These are phyloP conservation scores for Melipona quadrifasciata DNA, from an alignment of 1,140 invertebrate genomes.

Conservation along the genomic window DNA sequence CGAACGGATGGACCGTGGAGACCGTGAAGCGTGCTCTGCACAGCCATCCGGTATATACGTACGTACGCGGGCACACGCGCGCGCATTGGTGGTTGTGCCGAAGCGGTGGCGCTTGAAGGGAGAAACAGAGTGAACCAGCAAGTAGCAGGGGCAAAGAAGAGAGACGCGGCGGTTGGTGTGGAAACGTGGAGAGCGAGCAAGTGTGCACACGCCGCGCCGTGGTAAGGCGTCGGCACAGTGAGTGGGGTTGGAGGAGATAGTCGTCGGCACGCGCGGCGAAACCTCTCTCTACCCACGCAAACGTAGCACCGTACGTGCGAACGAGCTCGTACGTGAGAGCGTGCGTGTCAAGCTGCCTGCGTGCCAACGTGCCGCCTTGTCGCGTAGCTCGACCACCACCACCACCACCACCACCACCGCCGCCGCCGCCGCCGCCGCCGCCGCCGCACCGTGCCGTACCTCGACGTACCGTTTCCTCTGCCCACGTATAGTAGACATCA, in stretches of 20 bases:
- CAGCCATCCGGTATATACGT: neutral
- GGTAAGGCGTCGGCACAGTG: conserved; percentile 53
- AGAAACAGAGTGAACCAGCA: conserved; percentile 4
- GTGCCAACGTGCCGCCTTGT: conserved; percentile 32
- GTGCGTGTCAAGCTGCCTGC: conserved; percentile 43
- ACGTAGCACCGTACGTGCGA: conserved; percentile 44
- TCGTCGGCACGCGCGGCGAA: conserved; percentile 79
- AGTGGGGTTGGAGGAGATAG: conserved; percentile 48
- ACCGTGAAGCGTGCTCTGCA: conserved; percentile 14
- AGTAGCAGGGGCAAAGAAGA: conserved; percentile 1
- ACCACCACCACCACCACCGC: neutral
- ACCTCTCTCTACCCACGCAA: conserved; percentile 74
- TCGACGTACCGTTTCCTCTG: conserved; percentile 41
- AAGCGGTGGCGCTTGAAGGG: conserved; percentile 29
- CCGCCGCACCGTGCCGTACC: conserved; percentile 1
- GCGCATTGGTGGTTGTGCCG: conserved; percentile 24
- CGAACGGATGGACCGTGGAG: conserved; percentile 26
- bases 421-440: neutral
- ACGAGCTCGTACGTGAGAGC: conserved; percentile 42
- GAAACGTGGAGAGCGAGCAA: conserved; percentile 41
- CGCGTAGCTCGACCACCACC: conserved; percentile 20
- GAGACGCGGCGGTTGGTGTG: conserved; percentile 11
- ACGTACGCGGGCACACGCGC: neutral
- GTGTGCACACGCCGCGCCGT: conserved; percentile 49
- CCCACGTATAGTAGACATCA: neutral